Conservation (phyloP, 2,888 invertebrate species). For the Scrobipalpa costella region DNA sequence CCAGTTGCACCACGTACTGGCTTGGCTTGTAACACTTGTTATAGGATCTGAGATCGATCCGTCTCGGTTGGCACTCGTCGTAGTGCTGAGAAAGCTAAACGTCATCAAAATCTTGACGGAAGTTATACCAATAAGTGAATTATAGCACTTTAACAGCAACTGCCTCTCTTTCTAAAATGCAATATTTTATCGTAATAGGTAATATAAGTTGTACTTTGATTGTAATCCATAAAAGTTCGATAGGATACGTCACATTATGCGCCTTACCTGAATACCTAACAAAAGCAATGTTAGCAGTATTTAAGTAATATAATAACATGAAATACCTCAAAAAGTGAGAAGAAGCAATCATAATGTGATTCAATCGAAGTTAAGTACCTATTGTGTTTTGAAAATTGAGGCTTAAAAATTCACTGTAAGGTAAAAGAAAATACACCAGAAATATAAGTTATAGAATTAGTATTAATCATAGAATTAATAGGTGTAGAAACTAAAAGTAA, state of each 20-base stretch:
- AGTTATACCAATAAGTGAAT: constrained; percentile 8
- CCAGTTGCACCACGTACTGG: neutral
- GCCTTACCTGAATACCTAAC: neutral
- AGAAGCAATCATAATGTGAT: constrained; percentile 7
- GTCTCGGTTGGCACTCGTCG: neutral
- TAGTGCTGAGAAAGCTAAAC: neutral
- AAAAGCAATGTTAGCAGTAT: constrained; percentile 2
- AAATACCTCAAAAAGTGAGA: constrained; percentile 9
- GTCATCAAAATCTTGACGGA: neutral
- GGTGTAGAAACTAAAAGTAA: constrained; percentile 1
- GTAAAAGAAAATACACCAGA: constrained; percentile 75
- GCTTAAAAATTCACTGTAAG: constrained; percentile 74
- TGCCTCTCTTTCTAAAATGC: constrained; percentile 42
- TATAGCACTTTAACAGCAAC: constrained; percentile 7
- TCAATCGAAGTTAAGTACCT: neutral
- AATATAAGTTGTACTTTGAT: neutral
- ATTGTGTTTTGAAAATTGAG: constrained; percentile 58
- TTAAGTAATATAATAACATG: neutral
- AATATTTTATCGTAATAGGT: constrained; percentile 14
- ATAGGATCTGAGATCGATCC: neutral
- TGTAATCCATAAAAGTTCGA: neutral
- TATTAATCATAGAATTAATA: neutral
- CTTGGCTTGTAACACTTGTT: neutral
- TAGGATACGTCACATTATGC: neutral
- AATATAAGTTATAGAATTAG: constrained; percentile 52